Conservation (phyloP, 2,888 invertebrate genomes). For the Oligia strigilis region DNA sequence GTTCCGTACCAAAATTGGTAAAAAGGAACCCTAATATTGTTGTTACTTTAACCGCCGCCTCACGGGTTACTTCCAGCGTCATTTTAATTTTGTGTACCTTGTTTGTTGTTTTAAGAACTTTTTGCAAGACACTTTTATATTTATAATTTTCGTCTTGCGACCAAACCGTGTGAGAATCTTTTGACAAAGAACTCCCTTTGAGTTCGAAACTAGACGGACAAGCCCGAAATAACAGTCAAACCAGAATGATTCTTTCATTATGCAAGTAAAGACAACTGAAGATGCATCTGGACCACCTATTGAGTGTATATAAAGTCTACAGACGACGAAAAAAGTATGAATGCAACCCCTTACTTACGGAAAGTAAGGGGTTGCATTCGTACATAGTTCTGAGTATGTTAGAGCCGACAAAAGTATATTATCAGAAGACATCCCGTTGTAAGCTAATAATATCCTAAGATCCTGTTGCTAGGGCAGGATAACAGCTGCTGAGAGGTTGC, state of each 20-base stretch:
- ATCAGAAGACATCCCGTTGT: slow-evolving; percentile 16
- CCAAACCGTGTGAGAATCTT: background rate
- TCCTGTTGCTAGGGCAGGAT: background rate
- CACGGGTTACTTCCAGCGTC: background rate
- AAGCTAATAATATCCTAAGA: slow-evolving; percentile 42
- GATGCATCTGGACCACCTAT: slow-evolving; percentile 18
- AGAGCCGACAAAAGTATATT: slow-evolving; percentile 15
- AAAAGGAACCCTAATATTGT: background rate
- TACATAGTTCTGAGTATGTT: background rate
- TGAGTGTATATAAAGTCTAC: slow-evolving; percentile 11
- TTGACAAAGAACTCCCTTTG: background rate
- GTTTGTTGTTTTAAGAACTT: background rate
- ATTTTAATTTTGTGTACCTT: background rate
- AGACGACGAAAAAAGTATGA: background rate
- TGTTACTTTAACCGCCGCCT: background rate
- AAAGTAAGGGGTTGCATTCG: too few relatives aligned
- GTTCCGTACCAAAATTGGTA: too few relatives aligned
- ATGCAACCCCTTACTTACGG: slow-evolving; percentile 19
- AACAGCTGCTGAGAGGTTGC: slow-evolving; percentile 14
- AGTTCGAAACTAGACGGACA: background rate
- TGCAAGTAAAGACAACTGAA: slow-evolving; percentile 5
- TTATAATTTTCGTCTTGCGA: background rate
- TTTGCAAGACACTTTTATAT: background rate
- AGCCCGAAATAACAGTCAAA: background rate
- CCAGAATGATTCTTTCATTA: slow-evolving; percentile 4